A percentile compares a stretch with the other conserved stretches of the same genome.
Evolutionary conservation across 2,113 vertebrate species (phyloP).

Genomic region (Myanophis thanlyinensis): DNA sequence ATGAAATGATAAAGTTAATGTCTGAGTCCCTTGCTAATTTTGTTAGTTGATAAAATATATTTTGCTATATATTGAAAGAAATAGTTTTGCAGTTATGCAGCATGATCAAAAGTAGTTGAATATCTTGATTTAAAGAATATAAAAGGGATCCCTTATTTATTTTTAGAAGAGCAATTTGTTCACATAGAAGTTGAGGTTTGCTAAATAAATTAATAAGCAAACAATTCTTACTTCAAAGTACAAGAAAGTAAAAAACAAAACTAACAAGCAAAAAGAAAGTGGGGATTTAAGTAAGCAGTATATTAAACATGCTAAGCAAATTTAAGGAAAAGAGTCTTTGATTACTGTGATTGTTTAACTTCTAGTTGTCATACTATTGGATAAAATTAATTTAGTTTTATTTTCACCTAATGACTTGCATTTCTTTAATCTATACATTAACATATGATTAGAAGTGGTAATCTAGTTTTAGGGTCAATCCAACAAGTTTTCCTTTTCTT

Average conservation of each 20-base stretch:
- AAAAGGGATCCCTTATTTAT: neutral
- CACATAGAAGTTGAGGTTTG: constrained; percentile 16
- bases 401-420: neutral
- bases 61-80: neutral
- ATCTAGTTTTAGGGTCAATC: neutral
- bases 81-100: neutral
- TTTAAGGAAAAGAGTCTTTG: constrained; percentile 52
- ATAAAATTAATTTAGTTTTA: neutral
- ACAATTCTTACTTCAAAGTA: constrained; percentile 3
- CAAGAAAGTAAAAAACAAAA: constrained; percentile 18
- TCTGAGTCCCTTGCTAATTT: neutral
- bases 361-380: neutral
- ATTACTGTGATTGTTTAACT: constrained; percentile 34
- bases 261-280: constrained; percentile 52
- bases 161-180: neutral
- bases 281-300: constrained; percentile 40
- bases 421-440: neutral
- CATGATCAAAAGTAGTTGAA: neutral
- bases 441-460: neutral
- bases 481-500: neutral
- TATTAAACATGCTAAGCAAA: constrained; percentile 41
- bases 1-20: neutral
- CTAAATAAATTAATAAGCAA: neutral
- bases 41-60: neutral
- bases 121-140: neutral